Evolutionary conservation across 2,113 vertebrate species (phyloP).

Genomic region (Andinoacara biseriatus): DNA sequence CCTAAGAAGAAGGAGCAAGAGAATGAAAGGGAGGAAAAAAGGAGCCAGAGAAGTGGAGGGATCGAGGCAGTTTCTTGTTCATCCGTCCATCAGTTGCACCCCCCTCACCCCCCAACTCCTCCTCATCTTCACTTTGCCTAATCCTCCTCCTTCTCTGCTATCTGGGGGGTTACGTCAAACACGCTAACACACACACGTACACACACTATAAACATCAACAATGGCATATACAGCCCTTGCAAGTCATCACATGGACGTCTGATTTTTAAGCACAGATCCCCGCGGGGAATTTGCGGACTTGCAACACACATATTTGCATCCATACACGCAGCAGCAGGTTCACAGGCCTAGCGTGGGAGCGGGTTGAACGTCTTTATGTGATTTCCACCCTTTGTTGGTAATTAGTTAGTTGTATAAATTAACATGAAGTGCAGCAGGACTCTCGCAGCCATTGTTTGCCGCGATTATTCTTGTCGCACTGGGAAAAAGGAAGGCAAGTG

Average conservation of each 20-base stretch:
- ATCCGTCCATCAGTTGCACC: constrained; percentile 64
- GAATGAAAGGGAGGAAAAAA: constrained; percentile 46
- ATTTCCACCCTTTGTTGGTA: constrained; percentile 95
- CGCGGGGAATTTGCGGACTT: constrained; percentile 31
- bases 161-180: constrained; percentile 61
- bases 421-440: constrained; percentile 93
- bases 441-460: constrained; percentile 91
- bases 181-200: constrained; percentile 29
- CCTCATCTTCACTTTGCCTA: constrained; percentile 58
- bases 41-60: constrained; percentile 61
- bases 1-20: constrained; percentile 62
- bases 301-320: background rate
- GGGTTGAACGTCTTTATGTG: constrained; percentile 89
- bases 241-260: constrained; percentile 51
- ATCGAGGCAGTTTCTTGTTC: constrained; percentile 65
- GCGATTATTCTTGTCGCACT: constrained; percentile 82
- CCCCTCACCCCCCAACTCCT: constrained; percentile 10
- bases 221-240: constrained; percentile 44
- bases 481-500: constrained; percentile 50
- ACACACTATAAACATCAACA: constrained; percentile 51
- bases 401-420: constrained; percentile 99
- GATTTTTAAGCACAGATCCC: constrained; percentile 41
- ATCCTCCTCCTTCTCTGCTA: constrained; percentile 65
- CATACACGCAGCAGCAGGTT: constrained; percentile 78
- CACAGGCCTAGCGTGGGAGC: constrained; percentile 90